A percentile compares a stretch with the other conserved stretches of the same genome.
Conservation (phyloP, 2,888 invertebrate species). For the Caenorhabditis japonica region DNA sequence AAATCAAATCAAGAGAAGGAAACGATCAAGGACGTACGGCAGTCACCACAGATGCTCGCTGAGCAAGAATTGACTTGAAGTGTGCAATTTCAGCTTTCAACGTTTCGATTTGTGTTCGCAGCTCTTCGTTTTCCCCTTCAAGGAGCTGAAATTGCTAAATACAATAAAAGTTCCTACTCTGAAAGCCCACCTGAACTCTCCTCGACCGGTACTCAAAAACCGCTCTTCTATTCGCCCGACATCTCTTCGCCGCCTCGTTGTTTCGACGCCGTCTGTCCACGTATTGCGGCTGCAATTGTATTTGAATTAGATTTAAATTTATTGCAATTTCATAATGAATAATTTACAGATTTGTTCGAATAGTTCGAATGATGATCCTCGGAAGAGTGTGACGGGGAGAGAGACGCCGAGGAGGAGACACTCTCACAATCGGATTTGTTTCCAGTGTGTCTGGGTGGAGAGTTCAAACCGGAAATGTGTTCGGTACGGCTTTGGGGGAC, state of each 20-base stretch:
- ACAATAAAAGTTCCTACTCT: neutral
- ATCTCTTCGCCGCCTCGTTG: constrained; percentile 79
- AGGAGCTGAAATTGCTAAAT: constrained; percentile 70
- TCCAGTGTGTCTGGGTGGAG: constrained; percentile 58
- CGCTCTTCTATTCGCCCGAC: constrained; percentile 79
- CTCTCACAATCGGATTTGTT: constrained; percentile 64
- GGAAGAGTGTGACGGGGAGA: constrained; percentile 63
- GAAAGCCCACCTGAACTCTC: constrained; percentile 68
- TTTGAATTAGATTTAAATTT: neutral
- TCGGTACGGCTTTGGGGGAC: constrained; percentile 75
- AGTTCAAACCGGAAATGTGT: constrained; percentile 65
- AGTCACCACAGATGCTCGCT: constrained; percentile 42
- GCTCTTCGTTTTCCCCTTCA: constrained; percentile 78
- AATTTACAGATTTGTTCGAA: constrained; percentile 51
- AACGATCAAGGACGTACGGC: constrained; percentile 9
- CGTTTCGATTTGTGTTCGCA: constrained; percentile 76
- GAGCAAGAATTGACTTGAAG: constrained; percentile 55
- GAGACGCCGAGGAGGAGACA: constrained; percentile 61
- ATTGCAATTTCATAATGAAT: too few relatives aligned
- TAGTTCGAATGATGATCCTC: constrained; percentile 58
- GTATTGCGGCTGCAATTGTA: constrained; percentile 72
- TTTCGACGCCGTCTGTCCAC: constrained; percentile 79
- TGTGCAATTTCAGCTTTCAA: constrained; percentile 76
- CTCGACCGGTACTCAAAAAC: constrained; percentile 78
- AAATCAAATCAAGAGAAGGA: constrained; percentile 20